Conservation (phyloP, 92 coral and sea anemone species). For the Bergia sp. region DNA sequence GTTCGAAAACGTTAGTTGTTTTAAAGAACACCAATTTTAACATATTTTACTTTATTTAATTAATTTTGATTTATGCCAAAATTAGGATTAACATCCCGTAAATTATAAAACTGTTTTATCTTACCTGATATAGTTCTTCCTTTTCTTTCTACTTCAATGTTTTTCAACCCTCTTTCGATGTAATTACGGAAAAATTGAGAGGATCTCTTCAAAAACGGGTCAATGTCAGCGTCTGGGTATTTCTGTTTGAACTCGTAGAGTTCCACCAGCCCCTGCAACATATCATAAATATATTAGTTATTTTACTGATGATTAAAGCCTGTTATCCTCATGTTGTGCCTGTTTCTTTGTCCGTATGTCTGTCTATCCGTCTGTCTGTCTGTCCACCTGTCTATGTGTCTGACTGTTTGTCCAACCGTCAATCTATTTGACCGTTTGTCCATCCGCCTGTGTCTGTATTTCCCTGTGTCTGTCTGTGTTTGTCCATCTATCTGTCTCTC, state of each 20-base stretch:
- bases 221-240: slow-evolving; percentile 90
- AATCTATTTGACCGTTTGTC: neutral
- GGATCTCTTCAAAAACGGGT: slow-evolving; percentile 91
- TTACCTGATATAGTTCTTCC: slow-evolving; percentile 60
- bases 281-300: neutral
- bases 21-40: too few relatives aligned
- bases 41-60: too few relatives aligned
- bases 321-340: neutral
- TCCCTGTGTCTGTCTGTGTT: neutral
- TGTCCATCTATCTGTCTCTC: neutral
- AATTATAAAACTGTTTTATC: neutral
- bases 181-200: slow-evolving; percentile 96
- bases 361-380: neutral
- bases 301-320: too few relatives aligned
- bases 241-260: slow-evolving; percentile 87
- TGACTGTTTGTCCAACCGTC: too few relatives aligned
- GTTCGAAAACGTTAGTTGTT: too few relatives aligned
- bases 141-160: slow-evolving; percentile 91
- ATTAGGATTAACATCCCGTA: neutral
- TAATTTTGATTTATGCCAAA: too few relatives aligned
- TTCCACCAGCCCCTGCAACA: slow-evolving; percentile 80
- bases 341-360: neutral
- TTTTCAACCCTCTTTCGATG: slow-evolving; percentile 90
- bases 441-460: neutral
- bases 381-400: neutral